phyloP scores from a whole-genome alignment of 1,140 invertebrate genomes.

The Musca domestica region DNA sequence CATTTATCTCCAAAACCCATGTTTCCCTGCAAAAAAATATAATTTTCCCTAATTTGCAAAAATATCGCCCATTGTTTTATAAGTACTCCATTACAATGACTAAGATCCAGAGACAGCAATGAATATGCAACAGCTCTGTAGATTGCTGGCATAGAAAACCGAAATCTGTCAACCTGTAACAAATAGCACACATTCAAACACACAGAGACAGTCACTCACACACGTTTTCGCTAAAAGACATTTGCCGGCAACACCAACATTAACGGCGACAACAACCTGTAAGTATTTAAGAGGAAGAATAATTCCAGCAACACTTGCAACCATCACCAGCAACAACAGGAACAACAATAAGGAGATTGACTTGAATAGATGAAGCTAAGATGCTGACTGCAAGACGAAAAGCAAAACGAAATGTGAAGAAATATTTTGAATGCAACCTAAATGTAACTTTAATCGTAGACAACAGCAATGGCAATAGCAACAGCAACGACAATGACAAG shows the following conservation, averaged over 20 bases:
- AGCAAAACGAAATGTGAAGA: background rate
- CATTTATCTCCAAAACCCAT: no score
- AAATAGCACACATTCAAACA: slow-evolving; percentile 8
- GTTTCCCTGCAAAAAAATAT: no score
- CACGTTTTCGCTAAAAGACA: background rate
- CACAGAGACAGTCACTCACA: background rate
- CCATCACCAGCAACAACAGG: background rate
- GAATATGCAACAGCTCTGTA: background rate
- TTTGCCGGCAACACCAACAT: background rate
- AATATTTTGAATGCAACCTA: slow-evolving; percentile 11
- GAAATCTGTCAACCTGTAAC: slow-evolving; percentile 18
- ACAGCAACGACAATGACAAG: background rate
- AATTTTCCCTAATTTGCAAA: no score
- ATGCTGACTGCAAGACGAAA: background rate
- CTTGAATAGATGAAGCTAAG: background rate
- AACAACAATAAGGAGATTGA: no score
- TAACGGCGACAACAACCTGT: slow-evolving; percentile 4
- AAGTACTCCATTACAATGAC: no score
- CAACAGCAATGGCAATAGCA: background rate
- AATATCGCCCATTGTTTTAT: no score
- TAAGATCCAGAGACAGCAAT: background rate
- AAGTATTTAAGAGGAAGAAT: slow-evolving; percentile 3
- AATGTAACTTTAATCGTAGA: slow-evolving; percentile 15
- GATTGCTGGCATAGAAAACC: no score
- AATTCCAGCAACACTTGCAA: background rate